Evolutionary conservation across 2,113 vertebrate species (phyloP), one percentile per base, ranked within the genome.

Genomic region (Neoarius graeffei): DNA sequence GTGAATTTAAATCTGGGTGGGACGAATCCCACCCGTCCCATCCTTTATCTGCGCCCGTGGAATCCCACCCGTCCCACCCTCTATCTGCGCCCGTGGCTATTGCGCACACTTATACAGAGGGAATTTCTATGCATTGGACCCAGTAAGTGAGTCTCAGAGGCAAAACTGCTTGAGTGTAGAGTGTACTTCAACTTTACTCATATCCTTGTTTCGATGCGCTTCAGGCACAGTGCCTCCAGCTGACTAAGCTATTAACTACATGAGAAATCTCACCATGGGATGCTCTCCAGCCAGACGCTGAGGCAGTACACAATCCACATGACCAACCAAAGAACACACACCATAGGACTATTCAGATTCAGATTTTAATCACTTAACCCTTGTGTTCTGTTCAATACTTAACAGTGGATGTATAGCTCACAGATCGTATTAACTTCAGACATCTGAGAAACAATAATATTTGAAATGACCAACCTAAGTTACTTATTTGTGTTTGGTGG

Each of bases 101-200:
- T 15, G 8, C 15, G 15, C 3, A 50, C 6, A 13, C 59, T 81
- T 42, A 56, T 19, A 56, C 17, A 57, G 52, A 56, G n/a, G 6
- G 50, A 80, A 82, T 81, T 69, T 88, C 86, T 87, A 87, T 90
- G 89, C 82, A 89, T 93, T 83, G 90, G 83, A 52, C 52, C 35
- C 81, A 87, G 88, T 90, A 89, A 94, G 91, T 93, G 42, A 85
- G 92, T 92, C 92, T 94, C 88, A 92, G 92, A 90, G 92, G 89
- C 71, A 73, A 85, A 92, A 90, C 89, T 89, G 91, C 93, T 93
- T 91, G 91, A 93, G 89, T 81, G 83, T 94, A 92, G 92, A 94
- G 93, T 91, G 92, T 92, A 88, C 95, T 94, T 93, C 90, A 93
- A 90, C 92, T 89, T 92, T 93, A 92, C 84, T 91, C 91, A 80